Evolutionary conservation across 2,888 invertebrate genomes (phyloP).

Genomic region (Bombylius major): DNA sequence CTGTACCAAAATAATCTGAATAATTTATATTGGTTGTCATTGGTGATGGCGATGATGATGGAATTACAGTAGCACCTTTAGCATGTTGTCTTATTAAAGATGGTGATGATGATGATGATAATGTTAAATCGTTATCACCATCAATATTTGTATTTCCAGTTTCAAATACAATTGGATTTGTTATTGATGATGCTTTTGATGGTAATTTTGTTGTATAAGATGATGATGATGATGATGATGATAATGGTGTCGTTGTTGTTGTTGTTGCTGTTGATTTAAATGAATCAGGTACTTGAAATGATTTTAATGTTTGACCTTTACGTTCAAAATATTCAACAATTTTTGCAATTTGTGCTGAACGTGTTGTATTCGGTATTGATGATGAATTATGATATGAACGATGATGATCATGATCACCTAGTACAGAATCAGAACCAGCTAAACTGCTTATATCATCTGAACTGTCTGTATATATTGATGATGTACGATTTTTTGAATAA

Average conservation of each 20-base stretch:
- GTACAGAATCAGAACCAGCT: constrained; percentile 60
- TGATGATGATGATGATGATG: constrained; percentile 4
- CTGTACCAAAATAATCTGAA: background rate
- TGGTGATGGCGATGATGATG: constrained; percentile 12
- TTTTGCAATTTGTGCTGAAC: constrained; percentile 60
- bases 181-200: background rate
- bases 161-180: background rate
- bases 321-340: constrained; percentile 84
- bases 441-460: constrained; percentile 75
- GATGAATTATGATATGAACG: constrained; percentile 39
- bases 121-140: background rate
- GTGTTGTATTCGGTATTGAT: constrained; percentile 38
- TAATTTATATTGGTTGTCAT: background rate
- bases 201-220: background rate
- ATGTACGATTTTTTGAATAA: constrained; percentile 52
- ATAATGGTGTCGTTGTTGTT: background rate
- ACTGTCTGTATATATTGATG: constrained; percentile 76
- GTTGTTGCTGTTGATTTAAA: constrained; percentile 15
- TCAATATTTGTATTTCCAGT: background rate
- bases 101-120: constrained; percentile 15
- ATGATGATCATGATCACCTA: constrained; percentile 62
- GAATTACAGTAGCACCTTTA: constrained; percentile 17
- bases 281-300: constrained; percentile 35
- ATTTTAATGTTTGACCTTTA: constrained; percentile 49
- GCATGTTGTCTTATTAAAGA: background rate